A percentile compares a stretch with the other conserved stretches of the same genome.
Evolutionary conservation across 2,888 invertebrate species (phyloP).

Genomic region (Drosophila cyrtoloma): DNA sequence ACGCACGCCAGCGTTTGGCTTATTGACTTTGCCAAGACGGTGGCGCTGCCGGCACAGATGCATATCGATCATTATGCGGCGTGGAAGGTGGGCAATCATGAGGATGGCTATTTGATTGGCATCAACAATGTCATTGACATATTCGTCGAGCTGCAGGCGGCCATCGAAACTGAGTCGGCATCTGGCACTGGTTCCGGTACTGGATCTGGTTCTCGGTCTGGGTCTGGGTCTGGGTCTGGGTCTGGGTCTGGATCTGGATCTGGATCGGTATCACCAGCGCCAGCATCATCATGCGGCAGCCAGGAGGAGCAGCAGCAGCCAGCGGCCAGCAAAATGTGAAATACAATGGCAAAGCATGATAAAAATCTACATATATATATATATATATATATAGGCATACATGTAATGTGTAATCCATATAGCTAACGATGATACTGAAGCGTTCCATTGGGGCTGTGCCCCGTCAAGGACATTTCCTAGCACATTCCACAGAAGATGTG

Average conservation of each 20-base stretch:
- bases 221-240: slow-evolving; percentile 34
- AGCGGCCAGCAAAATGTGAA: slow-evolving; percentile 38
- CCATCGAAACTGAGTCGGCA: slow-evolving; percentile 46
- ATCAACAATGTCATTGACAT: slow-evolving; percentile 95
- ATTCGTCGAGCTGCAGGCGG: slow-evolving; percentile 86
- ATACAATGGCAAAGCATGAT: slow-evolving; percentile 17
- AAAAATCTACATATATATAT: slow-evolving; percentile 14
- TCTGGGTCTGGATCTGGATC: slow-evolving; percentile 44
- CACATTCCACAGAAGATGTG: slow-evolving; percentile 46
- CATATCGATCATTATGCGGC: slow-evolving; percentile 92
- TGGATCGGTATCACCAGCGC: slow-evolving; percentile 52
- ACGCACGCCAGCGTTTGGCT: slow-evolving; percentile 96
- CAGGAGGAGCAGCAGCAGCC: slow-evolving; percentile 42
- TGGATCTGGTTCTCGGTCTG: slow-evolving; percentile 8
- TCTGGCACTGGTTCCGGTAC: slow-evolving; percentile 3
- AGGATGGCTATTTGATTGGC: slow-evolving; percentile 97
- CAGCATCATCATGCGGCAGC: slow-evolving; percentile 32
- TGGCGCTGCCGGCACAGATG: slow-evolving; percentile 91
- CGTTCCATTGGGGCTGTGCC: slow-evolving; percentile 62
- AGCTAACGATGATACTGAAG: slow-evolving; percentile 50
- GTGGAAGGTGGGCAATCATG: slow-evolving; percentile 98
- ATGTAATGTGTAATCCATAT: slow-evolving; percentile 17
- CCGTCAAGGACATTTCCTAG: slow-evolving; percentile 55
- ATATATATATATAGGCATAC: slow-evolving; percentile 2
- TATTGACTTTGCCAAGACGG: slow-evolving; percentile 99